Percentiles rank a stretch among this genome's conserved stretches.
These are phyloP conservation scores for Phaethornis superciliosus DNA, from an alignment of 2,113 vertebrate genomes.

Conservation along the genomic window DNA sequence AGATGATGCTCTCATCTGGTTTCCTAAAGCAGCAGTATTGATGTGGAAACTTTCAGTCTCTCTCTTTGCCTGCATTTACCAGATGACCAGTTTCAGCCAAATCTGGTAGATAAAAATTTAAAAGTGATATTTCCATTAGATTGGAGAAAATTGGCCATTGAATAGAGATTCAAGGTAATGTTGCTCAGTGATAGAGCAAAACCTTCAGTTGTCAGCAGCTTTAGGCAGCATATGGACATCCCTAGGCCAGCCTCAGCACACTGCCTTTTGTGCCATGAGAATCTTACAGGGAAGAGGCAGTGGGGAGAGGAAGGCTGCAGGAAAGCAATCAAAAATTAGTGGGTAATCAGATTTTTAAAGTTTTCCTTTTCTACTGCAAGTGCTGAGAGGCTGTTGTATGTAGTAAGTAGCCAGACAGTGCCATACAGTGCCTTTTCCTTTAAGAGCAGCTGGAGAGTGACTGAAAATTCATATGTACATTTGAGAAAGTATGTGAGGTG, in stretches of 20 bases:
- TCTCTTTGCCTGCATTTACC: not conserved
- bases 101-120: not conserved
- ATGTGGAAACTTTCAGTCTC: accelerated
- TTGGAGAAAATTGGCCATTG: too few species aligned
- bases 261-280: not conserved
- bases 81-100: not conserved
- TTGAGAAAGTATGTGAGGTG: not conserved
- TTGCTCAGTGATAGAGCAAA: not conserved
- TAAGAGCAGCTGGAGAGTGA: not conserved
- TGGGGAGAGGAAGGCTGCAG: not conserved
- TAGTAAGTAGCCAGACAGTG: not conserved
- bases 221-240: not conserved
- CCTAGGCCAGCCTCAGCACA: not conserved
- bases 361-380: not conserved
- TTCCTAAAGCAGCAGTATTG: not conserved
- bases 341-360: not conserved
- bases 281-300: not conserved
- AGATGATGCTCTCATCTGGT: not conserved
- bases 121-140: not conserved
- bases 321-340: not conserved
- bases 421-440: not conserved
- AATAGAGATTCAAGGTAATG: not conserved
- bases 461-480: not conserved
- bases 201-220: not conserved
- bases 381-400: not conserved